Evolutionary conservation across 2,888 invertebrate genomes (phyloP), one percentile per base, ranked within the genome.

Genomic region (Neelides folsomi): DNA sequence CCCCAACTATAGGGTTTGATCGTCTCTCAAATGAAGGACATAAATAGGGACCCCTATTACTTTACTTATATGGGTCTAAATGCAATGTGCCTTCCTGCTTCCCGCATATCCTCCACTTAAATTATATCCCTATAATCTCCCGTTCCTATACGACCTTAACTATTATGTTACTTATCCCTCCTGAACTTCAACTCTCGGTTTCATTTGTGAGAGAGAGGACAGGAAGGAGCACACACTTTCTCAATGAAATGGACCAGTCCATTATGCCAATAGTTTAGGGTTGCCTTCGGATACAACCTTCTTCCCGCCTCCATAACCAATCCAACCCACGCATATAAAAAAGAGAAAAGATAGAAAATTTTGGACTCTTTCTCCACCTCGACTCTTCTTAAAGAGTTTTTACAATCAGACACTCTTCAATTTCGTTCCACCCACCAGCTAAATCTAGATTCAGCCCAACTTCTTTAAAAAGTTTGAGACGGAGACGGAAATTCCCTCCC

Each of bases 181-280:
- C 27, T 27, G 27, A 27, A 27, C 27, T 8, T 13, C 15, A 36
- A 12, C n/a, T 16, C 36, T 15, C 35, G 12, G n/a, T 46, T 46
- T 18, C 35, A 46, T 12, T 15, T 19, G 9, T 16, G 44, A 12
- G 44, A 27, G 20, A 16, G 15, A 20, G 12, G 45, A 13, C 35
- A 9, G 45, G 34, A 12, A 20, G 13, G 9, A 45, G 19, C 27
- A 27, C 16, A 16, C 18, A 46, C 44, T 46, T 55, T 53, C 52
- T 56, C 47, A 58, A 56, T 58, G 54, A 56, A 52, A 56, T 56
- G 58, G 56, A 58, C 58, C 56, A 58, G 58, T 58, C 58, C 58
- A 58, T 58, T 58, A 58, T 58, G 50, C 53, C 51, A 57, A 57
- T 57, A 51, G 49, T 48, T 57, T 55, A 41, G 53, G 52, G 48